These are phyloP conservation scores for Denticeps clupeoides DNA, from an alignment of 2,797 vertebrate species.

Conservation along the genomic window DNA sequence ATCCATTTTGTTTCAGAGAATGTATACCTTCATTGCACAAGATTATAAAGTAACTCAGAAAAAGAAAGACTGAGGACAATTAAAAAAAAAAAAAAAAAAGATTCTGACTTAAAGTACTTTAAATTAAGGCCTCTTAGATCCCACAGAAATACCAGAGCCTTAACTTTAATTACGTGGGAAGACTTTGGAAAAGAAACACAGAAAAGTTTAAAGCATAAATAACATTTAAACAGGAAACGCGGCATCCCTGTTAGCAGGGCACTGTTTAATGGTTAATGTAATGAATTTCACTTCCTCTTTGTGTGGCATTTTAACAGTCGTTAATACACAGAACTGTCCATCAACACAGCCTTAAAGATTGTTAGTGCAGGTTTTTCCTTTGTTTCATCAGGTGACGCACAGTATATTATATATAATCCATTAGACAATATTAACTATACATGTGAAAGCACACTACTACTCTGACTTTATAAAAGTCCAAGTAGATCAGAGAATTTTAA, in stretches of 20 bases:
- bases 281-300: too few relatives aligned
- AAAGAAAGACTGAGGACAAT: conserved; percentile 11
- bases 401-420: conserved; percentile 54
- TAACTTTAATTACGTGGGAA: too few relatives aligned
- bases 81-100: conserved; percentile 6
- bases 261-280: too few relatives aligned
- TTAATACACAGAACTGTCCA: conserved; percentile 15
- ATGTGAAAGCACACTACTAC: conserved; percentile 45
- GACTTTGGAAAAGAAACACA: conserved; percentile 16
- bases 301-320: neutral
- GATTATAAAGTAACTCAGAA: conserved; percentile 48
- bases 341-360: conserved; percentile 47
- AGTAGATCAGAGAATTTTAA: conserved; percentile 57
- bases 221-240: conserved; percentile 4
- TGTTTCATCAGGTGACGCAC: conserved; percentile 54
- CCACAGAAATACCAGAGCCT: too few relatives aligned
- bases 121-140: too few relatives aligned
- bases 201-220: conserved; percentile 9
- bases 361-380: conserved; percentile 66
- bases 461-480: conserved; percentile 66
- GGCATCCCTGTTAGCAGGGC: neutral
- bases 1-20: conserved; percentile 51
- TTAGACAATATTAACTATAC: conserved; percentile 43
- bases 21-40: conserved; percentile 65
- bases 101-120: too few relatives aligned